Evolutionary conservation across 2,888 invertebrate genomes (phyloP).

Genomic region (Eupithecia exiguata): DNA sequence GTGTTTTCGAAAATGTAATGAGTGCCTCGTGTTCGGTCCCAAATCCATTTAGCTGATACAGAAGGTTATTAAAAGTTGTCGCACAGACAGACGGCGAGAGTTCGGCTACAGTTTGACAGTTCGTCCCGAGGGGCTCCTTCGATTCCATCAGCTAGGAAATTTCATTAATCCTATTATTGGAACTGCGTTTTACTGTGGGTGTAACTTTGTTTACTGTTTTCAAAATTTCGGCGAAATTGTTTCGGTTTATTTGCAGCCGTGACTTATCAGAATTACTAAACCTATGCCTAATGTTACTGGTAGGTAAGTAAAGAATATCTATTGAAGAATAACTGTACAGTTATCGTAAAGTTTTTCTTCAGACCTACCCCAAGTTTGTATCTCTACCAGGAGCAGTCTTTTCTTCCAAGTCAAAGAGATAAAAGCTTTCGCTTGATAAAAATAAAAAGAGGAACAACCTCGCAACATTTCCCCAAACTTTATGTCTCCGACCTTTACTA

Average conservation of each 20-base stretch:
- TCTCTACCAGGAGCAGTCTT: neutral
- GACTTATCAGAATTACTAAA: neutral
- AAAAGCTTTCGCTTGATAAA: constrained; percentile 15
- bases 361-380: constrained; percentile 9
- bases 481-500: constrained; percentile 70
- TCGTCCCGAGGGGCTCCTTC: constrained; percentile 67
- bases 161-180: constrained; percentile 76
- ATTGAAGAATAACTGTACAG: neutral
- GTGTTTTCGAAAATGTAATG: constrained; percentile 56
- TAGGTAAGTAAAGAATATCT: neutral
- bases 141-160: constrained; percentile 75
- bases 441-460: constrained; percentile 21
- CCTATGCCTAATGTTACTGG: neutral
- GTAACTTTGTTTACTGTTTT: constrained; percentile 39
- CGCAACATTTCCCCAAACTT: constrained; percentile 45
- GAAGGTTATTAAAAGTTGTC: constrained; percentile 82
- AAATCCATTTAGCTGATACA: constrained; percentile 79
- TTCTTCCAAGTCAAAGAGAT: constrained; percentile 18
- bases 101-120: constrained; percentile 74
- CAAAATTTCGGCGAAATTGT: constrained; percentile 18
- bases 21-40: constrained; percentile 58
- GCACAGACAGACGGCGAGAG: constrained; percentile 69
- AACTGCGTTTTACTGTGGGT: constrained; percentile 51
- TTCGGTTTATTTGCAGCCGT: constrained; percentile 10
- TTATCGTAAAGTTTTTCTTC: constrained; percentile 1